A percentile compares a stretch with the other conserved stretches of the same genome.
phyloP scores from a whole-genome alignment of 2,888 invertebrate genomes.

The Ditula angustiorana region DNA sequence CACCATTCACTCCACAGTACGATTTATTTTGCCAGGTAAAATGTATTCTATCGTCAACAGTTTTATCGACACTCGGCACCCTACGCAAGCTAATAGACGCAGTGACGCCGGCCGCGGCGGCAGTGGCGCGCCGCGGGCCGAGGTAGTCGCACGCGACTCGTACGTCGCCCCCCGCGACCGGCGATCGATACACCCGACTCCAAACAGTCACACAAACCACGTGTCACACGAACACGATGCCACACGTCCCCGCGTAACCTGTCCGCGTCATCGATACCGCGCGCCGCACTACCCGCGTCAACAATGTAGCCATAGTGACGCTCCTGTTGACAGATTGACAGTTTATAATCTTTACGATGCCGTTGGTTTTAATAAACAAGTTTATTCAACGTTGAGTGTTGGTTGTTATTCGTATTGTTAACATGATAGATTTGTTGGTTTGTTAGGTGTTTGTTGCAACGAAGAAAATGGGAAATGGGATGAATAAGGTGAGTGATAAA shows the following conservation, averaged over 20 bases:
- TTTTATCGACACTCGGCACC: conserved; percentile 21
- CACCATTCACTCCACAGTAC: no score
- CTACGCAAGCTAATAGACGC: conserved; percentile 71
- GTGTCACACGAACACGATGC: conserved; percentile 37
- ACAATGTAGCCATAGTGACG: conserved; percentile 84
- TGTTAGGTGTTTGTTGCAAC: conserved; percentile 52
- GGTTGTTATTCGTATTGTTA: conserved; percentile 54
- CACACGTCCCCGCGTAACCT: conserved; percentile 43
- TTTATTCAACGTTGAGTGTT: conserved; percentile 57
- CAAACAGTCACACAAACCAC: conserved; percentile 27
- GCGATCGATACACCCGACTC: conserved; percentile 47
- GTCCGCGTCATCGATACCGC: conserved; percentile 55
- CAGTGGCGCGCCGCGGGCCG: conserved; percentile 74
- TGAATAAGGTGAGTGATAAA: conserved; percentile 91
- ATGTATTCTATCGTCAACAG: background rate
- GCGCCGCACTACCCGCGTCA: conserved; percentile 73
- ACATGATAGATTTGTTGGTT: conserved; percentile 60
- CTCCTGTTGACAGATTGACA: conserved; percentile 76
- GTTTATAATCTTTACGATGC: conserved; percentile 51
- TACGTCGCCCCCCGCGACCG: conserved; percentile 44
- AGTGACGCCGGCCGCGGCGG: conserved; percentile 66
- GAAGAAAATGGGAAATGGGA: conserved; percentile 92
- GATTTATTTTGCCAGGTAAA: background rate
- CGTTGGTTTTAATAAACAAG: conserved; percentile 58
- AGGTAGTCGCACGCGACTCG: conserved; percentile 56